Conservation (phyloP, 1,140 invertebrate genomes). For the Diploscapter pachys region DNA sequence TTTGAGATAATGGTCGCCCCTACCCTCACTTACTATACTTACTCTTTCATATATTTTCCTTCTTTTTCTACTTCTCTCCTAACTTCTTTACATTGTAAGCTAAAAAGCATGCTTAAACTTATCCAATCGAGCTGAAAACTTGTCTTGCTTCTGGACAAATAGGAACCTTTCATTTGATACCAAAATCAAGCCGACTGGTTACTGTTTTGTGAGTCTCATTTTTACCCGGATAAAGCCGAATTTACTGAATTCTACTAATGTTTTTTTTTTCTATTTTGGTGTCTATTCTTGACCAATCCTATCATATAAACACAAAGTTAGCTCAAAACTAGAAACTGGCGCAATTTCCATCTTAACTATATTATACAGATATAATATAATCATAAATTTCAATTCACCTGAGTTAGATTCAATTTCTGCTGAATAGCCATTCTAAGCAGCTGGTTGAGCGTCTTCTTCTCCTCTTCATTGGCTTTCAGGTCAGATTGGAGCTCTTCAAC, state of each 20-base stretch:
- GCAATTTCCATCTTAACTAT: not conserved
- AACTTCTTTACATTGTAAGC: too few species aligned
- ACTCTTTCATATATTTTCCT: too few species aligned
- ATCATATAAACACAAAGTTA: not conserved
- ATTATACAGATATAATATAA: not conserved
- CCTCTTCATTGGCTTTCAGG: conserved; percentile 84
- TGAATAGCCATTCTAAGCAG: conserved; percentile 90
- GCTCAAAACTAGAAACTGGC: not conserved
- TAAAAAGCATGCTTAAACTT: too few species aligned
- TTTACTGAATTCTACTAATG: not conserved
- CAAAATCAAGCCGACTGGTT: too few species aligned
- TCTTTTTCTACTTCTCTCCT: too few species aligned
- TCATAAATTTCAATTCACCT: conserved; percentile 2
- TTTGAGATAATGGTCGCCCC: too few species aligned
- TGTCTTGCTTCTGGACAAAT: too few species aligned
- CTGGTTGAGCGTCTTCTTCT: conserved; percentile 97
- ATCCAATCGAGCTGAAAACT: too few species aligned
- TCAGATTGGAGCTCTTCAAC: conserved; percentile 83
- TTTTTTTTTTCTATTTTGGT: not conserved
- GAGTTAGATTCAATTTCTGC: conserved; percentile 89
- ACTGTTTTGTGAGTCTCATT: too few species aligned
- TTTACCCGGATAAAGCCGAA: not conserved
- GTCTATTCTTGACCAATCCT: not conserved
- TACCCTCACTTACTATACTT: too few species aligned
- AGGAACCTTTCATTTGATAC: too few species aligned